Conservation (phyloP, 2,797 vertebrate genomes). For the Euthynnus affinis region DNA sequence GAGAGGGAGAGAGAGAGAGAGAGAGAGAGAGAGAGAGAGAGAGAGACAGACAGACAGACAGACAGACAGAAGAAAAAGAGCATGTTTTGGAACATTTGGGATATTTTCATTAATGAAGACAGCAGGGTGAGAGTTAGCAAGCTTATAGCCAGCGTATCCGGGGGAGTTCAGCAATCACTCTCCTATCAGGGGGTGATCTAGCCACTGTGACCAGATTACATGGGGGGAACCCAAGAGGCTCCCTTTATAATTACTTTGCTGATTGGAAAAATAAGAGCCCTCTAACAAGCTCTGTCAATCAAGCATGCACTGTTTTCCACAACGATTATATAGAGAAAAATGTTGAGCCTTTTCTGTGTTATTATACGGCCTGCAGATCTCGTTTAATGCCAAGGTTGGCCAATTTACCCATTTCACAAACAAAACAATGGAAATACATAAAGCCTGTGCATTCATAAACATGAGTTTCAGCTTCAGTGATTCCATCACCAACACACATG, state of each 20-base stretch:
- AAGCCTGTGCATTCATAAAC: constrained; percentile 62
- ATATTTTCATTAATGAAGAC: constrained; percentile 65
- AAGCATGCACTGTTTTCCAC: constrained; percentile 62
- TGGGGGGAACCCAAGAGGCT: constrained; percentile 74
- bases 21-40: no score
- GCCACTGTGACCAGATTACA: constrained; percentile 80
- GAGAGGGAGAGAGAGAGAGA: no score
- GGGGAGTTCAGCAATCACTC: constrained; percentile 71
- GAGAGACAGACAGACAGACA: no score
- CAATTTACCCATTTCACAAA: constrained; percentile 60
- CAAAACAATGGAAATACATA: constrained; percentile 55
- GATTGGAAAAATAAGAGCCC: constrained; percentile 82
- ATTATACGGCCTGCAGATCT: constrained; percentile 46
- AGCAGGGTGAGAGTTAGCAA: constrained; percentile 38
- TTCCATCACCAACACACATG: constrained; percentile 35
- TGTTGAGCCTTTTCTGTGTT: constrained; percentile 31
- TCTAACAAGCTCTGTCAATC: constrained; percentile 82
- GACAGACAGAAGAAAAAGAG: not conserved
- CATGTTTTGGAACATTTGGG: constrained; percentile 26
- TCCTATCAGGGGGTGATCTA: constrained; percentile 76
- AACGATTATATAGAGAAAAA: constrained; percentile 54
- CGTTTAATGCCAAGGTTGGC: constrained; percentile 38
- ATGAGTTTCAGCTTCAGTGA: constrained; percentile 57
- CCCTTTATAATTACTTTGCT: constrained; percentile 83
- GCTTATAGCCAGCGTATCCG: constrained; percentile 53